Conservation (phyloP, 2,113 vertebrate species). For the Larimichthys crocea region DNA sequence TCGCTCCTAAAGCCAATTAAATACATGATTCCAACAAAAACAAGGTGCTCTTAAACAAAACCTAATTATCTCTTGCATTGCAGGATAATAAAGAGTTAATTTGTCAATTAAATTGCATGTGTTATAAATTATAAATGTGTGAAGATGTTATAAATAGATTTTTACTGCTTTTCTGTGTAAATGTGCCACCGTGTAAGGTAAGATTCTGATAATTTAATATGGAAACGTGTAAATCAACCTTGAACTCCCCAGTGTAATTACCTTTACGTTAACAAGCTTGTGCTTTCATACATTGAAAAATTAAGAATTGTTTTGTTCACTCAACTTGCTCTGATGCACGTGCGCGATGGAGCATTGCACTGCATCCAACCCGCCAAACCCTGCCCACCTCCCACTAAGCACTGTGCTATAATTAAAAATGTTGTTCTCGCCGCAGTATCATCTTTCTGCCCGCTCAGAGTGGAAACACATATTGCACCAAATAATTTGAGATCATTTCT, state of each 20-base stretch:
- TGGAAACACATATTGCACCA: slow-evolving; percentile 19
- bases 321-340: slow-evolving; percentile 25
- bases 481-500: slow-evolving; percentile 20
- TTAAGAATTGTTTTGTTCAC: slow-evolving; percentile 37
- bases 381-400: slow-evolving; percentile 18
- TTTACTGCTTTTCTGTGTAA: slow-evolving; percentile 11
- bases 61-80: slow-evolving; percentile 36
- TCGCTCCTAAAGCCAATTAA: slow-evolving; percentile 35
- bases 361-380: slow-evolving; percentile 1
- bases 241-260: slow-evolving; percentile 41
- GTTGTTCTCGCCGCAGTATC: slow-evolving; percentile 4
- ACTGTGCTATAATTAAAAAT: slow-evolving; percentile 41
- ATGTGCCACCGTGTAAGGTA: slow-evolving; percentile 7
- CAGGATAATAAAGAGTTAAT: slow-evolving; percentile 44
- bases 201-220: slow-evolving; percentile 51
- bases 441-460: slow-evolving; percentile 17
- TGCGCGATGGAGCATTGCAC: neutral
- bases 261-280: slow-evolving; percentile 30
- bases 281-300: slow-evolving; percentile 29
- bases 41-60: slow-evolving; percentile 30
- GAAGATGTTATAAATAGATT: slow-evolving; percentile 32
- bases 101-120: slow-evolving; percentile 30
- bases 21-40: slow-evolving; percentile 30
- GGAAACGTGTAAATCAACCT: slow-evolving; percentile 56
- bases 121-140: neutral